Evolutionary conservation across 2,888 invertebrate species (phyloP), one percentile per base, ranked within the genome.

Genomic region (Macroteleia sp.): DNA sequence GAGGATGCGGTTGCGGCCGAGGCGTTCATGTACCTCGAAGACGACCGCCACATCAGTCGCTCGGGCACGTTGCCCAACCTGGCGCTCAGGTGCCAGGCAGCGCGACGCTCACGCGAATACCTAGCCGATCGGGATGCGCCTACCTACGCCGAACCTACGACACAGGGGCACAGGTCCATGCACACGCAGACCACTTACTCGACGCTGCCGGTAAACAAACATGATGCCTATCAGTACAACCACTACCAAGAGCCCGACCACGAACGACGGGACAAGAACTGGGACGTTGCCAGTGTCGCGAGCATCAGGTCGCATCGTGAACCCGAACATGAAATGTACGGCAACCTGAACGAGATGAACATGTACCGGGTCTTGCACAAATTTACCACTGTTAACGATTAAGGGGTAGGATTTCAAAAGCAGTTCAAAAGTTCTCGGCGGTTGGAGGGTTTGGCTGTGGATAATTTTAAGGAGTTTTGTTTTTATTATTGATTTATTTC

Each of bases 11-110:
- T 94, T 89, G 95, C 94, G 90, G 95, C 94, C 88, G 94, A 94
- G 91, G 95, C 95, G 80, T 95, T 95, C 93, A 95, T 95, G 81
- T 95, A 95, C 92, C 95, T 95, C 88, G 94, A 95, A 86, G 94
- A 94, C 82, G 95, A 95, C 83, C 92, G 94, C 85, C 93, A 86
- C 90, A 93, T 90, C 92, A 92, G 86, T 85, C 90, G 90, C 67
- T 89, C 91, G 82, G 81, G 90, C 41, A 89, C 90, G 87, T 88
- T 91, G 90, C 91, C 91, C 88, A 83, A 81, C 71, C 81, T 80
- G 48, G 81, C 79, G 59, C 76, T 80, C 42, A 70, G 79, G 36
- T 73, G 77, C 75, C 81, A 66, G 77, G 71, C 25, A 22, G 54
- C 76, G 39, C 70, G 70, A n/a, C 66, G 54, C 25, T 75, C 74